phyloP scores from a whole-genome alignment of 2,888 invertebrate genomes.

The Ctena decussata region DNA sequence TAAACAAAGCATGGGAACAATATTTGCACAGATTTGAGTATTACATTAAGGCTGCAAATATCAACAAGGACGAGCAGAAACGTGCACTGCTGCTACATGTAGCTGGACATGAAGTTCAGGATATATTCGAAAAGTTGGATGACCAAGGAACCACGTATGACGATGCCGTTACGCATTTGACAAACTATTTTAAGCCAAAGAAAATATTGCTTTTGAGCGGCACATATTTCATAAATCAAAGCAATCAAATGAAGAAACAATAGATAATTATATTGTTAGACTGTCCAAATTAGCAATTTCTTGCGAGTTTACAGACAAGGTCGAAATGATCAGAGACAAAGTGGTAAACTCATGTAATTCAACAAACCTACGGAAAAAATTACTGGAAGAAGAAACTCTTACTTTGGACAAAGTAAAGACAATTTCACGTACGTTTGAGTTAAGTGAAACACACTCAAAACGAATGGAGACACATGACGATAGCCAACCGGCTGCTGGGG shows the following conservation, averaged over 20 bases:
- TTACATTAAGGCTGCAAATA: slow-evolving; percentile 6
- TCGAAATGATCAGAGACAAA: slow-evolving; percentile 14
- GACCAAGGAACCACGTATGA: background rate
- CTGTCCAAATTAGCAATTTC: background rate
- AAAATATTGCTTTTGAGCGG: slow-evolving; percentile 22
- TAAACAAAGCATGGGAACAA: slow-evolving; percentile 16
- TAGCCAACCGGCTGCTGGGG: background rate
- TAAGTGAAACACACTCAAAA: background rate
- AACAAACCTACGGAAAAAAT: background rate
- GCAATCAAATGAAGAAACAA: background rate
- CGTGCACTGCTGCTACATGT: slow-evolving; percentile 19
- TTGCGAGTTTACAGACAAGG: slow-evolving; percentile 11
- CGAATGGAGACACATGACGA: background rate
- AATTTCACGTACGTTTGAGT: slow-evolving; percentile 1
- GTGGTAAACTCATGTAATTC: slow-evolving; percentile 2
- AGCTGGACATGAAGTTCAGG: slow-evolving; percentile 6
- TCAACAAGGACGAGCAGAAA: slow-evolving; percentile 4
- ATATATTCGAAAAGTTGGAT: slow-evolving; percentile 9
- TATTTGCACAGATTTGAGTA: slow-evolving; percentile 15
- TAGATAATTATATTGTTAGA: slow-evolving; percentile 13
- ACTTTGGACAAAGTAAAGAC: slow-evolving; percentile 4
- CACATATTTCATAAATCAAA: background rate
- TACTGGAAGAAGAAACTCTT: background rate
- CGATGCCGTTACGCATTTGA: background rate
- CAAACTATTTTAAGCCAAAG: slow-evolving; percentile 8